A percentile compares a stretch with the other conserved stretches of the same genome.
These are phyloP conservation scores for Ptychoptera albimana DNA, from an alignment of 2,888 invertebrate species.

Conservation along the genomic window DNA sequence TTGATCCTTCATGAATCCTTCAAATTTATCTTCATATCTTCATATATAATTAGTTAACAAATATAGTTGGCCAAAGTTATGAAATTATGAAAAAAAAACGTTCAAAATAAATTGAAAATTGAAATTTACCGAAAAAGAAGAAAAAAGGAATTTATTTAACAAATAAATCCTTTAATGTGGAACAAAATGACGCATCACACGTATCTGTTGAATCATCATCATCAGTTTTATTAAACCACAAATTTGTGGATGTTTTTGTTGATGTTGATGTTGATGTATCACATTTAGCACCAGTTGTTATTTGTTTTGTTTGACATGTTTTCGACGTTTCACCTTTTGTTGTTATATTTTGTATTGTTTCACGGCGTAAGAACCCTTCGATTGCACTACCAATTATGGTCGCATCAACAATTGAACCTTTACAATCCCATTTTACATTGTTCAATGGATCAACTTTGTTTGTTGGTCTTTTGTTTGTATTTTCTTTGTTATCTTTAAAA, in stretches of 20 bases:
- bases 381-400: conserved; percentile 69
- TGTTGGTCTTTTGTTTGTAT: conserved; percentile 13
- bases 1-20: too few species aligned
- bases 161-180: conserved; percentile 71
- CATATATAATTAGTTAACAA: too few species aligned
- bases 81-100: too few species aligned
- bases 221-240: conserved; percentile 48
- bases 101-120: too few species aligned
- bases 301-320: too few species aligned
- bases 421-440: conserved; percentile 30
- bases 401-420: conserved; percentile 64
- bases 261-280: too few species aligned
- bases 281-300: too few species aligned
- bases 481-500: conserved; percentile 28
- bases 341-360: conserved; percentile 12
- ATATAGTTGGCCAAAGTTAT: too few species aligned
- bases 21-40: too few species aligned
- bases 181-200: conserved; percentile 67
- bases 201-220: conserved; percentile 51
- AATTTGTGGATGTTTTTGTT: too few species aligned
- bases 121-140: too few species aligned
- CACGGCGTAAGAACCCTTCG: conserved; percentile 55
- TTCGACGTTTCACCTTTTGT: background rate
- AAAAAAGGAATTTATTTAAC: conserved; percentile 44
- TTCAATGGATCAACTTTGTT: conserved; percentile 16